Conservation (phyloP, 2,797 vertebrate genomes). For the Tamandua tetradactyla region DNA sequence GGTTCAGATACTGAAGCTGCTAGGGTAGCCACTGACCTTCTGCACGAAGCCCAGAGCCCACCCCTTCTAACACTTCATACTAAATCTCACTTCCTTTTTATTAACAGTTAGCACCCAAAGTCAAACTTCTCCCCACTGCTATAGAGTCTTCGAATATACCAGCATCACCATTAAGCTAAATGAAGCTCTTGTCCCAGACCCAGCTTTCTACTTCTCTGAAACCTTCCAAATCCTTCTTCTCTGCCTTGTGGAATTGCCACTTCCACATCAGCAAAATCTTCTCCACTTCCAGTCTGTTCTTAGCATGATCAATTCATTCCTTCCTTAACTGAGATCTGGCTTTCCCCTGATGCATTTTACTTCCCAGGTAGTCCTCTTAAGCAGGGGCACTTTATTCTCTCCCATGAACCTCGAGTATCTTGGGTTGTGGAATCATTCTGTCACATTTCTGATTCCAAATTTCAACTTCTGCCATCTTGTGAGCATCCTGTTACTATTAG, state of each 20-base stretch:
- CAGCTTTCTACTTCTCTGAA: not conserved
- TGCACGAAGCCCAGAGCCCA: not conserved
- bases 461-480: not conserved
- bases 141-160: not conserved
- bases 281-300: not conserved
- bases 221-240: not conserved
- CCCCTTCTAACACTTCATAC: not conserved
- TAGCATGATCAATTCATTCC: not conserved
- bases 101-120: not conserved
- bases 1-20: not conserved
- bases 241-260: not conserved
- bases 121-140: not conserved
- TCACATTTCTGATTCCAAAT: not conserved
- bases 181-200: not conserved
- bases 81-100: not conserved
- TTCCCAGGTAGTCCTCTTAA: not conserved
- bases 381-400: not conserved
- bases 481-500: not conserved
- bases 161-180: not conserved
- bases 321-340: not conserved
- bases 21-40: not conserved
- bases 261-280: not conserved
- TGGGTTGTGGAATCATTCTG: not conserved
- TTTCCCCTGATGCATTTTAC: not conserved
- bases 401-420: not conserved